Conservation (phyloP, 23 tunicate species). For the Ciona savignyi region DNA sequence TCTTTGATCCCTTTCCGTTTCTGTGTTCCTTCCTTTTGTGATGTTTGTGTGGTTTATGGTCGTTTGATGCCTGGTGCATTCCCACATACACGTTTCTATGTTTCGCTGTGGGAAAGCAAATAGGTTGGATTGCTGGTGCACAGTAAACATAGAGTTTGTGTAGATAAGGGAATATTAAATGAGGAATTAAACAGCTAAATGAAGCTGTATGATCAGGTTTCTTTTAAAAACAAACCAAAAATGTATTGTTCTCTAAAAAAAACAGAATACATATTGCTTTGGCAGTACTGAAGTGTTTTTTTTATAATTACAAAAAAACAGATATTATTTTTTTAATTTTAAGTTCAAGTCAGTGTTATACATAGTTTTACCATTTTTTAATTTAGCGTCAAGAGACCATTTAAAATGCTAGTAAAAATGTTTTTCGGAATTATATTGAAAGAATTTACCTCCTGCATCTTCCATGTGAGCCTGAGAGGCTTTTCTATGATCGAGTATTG, state of each 20-base stretch:
- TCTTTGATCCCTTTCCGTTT: slow-evolving; percentile 8
- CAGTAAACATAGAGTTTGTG: too few species aligned
- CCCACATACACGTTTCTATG: slow-evolving; percentile 77
- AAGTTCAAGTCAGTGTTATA: too few species aligned
- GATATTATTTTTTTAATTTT: too few species aligned
- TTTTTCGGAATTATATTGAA: too few species aligned
- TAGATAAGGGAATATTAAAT: too few species aligned
- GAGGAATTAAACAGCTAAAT: too few species aligned
- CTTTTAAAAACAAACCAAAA: neutral
- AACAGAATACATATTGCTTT: slow-evolving; percentile 4
- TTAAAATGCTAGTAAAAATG: too few species aligned
- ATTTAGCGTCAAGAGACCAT: too few species aligned
- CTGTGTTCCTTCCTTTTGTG: slow-evolving; percentile 60
- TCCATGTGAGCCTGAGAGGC: slow-evolving; percentile 67
- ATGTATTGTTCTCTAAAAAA: neutral
- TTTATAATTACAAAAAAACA: too few species aligned
- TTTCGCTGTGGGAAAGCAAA: slow-evolving; percentile 23
- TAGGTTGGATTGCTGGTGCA: neutral
- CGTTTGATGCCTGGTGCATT: slow-evolving; percentile 36
- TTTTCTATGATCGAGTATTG: slow-evolving; percentile 64
- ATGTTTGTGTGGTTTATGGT: slow-evolving; percentile 52
- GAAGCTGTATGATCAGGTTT: neutral
- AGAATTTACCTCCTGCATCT: too few species aligned
- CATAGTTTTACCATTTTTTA: too few species aligned
- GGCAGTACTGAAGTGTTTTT: too few species aligned